Evolutionary conservation across 2,888 invertebrate genomes (phyloP).

Genomic region (Acanthosepion lycidas): DNA sequence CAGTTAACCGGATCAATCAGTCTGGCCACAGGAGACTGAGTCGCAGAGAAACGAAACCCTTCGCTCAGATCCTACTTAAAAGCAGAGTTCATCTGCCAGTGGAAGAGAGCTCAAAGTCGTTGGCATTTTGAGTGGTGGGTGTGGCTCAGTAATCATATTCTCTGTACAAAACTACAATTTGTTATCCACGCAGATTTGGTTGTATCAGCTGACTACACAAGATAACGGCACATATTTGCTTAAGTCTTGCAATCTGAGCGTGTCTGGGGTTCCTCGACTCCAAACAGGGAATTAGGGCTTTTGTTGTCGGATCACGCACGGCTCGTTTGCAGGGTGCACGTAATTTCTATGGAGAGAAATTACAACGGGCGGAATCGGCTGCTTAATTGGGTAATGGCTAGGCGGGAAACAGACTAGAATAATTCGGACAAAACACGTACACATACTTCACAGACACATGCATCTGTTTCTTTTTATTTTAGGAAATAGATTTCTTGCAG

Average conservation of each 20-base stretch:
- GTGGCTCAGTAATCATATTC: background rate
- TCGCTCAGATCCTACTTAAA: background rate
- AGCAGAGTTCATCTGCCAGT: background rate
- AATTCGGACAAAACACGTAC: background rate
- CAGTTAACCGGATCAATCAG: background rate
- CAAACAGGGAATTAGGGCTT: slow-evolving; percentile 4
- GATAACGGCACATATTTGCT: background rate
- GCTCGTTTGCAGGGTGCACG: background rate
- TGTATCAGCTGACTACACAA: background rate
- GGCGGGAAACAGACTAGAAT: background rate
- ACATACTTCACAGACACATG: background rate
- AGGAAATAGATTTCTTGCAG: too few species aligned
- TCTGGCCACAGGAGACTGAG: background rate
- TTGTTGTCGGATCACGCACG: background rate
- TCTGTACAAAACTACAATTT: background rate
- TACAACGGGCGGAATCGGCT: background rate
- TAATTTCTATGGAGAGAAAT: background rate
- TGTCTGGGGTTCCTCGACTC: background rate
- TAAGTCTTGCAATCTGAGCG: background rate
- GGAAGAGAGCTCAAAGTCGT: background rate
- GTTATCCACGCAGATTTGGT: background rate
- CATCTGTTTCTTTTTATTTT: background rate
- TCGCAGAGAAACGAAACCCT: background rate
- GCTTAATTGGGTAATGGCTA: background rate
- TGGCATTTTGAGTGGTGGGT: background rate